Evolutionary conservation across 2,888 invertebrate species (phyloP), one percentile per base, ranked within the genome.

Genomic region (Sthenelais limicola): DNA sequence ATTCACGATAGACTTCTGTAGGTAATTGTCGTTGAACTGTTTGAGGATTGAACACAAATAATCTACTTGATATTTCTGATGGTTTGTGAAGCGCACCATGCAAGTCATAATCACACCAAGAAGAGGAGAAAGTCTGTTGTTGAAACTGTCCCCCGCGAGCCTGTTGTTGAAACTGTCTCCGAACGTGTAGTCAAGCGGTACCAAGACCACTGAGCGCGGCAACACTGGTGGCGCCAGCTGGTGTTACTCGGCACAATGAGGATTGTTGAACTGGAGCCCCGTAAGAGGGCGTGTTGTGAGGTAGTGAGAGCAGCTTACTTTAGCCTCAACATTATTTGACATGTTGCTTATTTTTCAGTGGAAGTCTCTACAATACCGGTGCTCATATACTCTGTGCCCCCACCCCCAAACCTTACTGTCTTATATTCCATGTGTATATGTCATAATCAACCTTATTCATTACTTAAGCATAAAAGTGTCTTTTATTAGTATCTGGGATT

Each of bases 251-350:
- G 32, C n/a, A 49, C 21, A 51, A 69, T 69, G 69, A 69, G 49
- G 32, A 54, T 51, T 18, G 51, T 69, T 15, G 69, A 69, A 33
- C 51, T 69, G 33, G 52, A 69, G 69, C 69, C 69, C 51, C 49
- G 52, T 5, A 51, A 69, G 33, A 26, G 69, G 12, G 69, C 69
- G n/a, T 69, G 69, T 21, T 69, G 69, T 32, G 69, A 69, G 69
- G 69, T 69, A 51, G 35, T 35, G 15, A 18, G 18, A 12, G 7
- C 12, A 12, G 43, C 9, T 18, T 9, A 18, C 12, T 9, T 9
- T 9, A 43, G 12, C 43, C 12, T 43, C 15, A 43, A 43, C 15
- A 43, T 43, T 12, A 9, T 43, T 12, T 18, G 9, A 43, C 15
- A 43, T 12, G 43, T 9, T 18, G 9, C 43, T 12, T 43, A 9